Evolutionary conservation across 1,140 invertebrate species (phyloP).

Genomic region (Contarinia nasturtii): DNA sequence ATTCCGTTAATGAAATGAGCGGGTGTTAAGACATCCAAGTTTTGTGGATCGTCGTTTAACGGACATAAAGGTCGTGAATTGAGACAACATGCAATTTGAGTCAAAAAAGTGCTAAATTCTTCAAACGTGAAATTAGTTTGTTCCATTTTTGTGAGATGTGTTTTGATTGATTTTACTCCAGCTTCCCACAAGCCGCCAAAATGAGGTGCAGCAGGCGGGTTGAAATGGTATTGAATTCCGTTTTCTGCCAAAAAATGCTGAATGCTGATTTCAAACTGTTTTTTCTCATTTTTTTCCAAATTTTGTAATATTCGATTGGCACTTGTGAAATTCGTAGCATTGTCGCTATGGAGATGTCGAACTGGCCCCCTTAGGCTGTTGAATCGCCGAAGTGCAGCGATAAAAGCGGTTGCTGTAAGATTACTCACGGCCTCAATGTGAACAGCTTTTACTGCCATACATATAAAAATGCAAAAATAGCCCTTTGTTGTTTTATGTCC

Average conservation of each 20-base stretch:
- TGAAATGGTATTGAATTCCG: too few species aligned
- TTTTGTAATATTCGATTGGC: slow-evolving; percentile 3
- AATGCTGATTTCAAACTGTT: too few species aligned
- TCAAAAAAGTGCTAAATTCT: too few species aligned
- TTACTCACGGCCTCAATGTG: slow-evolving; percentile 12
- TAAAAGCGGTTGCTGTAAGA: slow-evolving; percentile 9
- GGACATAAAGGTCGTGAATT: not conserved
- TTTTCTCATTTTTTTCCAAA: too few species aligned
- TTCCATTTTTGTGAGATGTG: too few species aligned
- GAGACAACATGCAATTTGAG: not conserved
- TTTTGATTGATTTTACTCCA: too few species aligned
- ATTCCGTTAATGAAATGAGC: not conserved
- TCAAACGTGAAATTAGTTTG: too few species aligned
- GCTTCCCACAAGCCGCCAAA: too few species aligned
- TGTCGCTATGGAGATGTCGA: slow-evolving; percentile 10
- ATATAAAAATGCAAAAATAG: slow-evolving; percentile 17
- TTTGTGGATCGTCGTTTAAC: not conserved
- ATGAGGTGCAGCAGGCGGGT: too few species aligned
- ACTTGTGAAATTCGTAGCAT: slow-evolving; percentile 19
- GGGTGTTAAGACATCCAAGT: not conserved
- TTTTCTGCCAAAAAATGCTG: too few species aligned
- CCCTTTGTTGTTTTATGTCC: slow-evolving; percentile 8
- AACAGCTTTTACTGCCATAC: slow-evolving; percentile 10
- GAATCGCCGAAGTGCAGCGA: slow-evolving; percentile 10
- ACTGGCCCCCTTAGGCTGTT: slow-evolving; percentile 9